A percentile compares a stretch with the other conserved stretches of the same genome.
phyloP scores from a whole-genome alignment of 2,888 invertebrate species.

The Fragum whitleyi region DNA sequence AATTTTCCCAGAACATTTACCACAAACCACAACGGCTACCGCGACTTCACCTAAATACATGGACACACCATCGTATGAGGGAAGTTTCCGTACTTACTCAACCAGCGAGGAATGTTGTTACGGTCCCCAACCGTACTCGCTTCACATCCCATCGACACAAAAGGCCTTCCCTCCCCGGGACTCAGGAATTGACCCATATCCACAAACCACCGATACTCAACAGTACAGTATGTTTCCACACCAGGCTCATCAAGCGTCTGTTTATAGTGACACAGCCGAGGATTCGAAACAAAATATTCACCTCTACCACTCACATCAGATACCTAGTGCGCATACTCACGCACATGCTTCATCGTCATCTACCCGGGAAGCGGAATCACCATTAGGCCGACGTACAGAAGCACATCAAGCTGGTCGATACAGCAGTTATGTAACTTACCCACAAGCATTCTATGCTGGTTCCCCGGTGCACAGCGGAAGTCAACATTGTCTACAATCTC shows the following conservation, averaged over 20 bases:
- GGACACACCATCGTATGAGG: constrained; percentile 73
- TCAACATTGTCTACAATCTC: constrained; percentile 61
- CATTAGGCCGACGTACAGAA: constrained; percentile 41
- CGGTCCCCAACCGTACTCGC: constrained; percentile 62
- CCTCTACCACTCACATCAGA: constrained; percentile 55
- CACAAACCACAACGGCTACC: constrained; percentile 35
- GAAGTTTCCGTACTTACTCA: constrained; percentile 71
- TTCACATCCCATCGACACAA: constrained; percentile 42
- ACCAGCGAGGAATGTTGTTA: constrained; percentile 67
- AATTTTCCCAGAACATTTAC: constrained; percentile 52
- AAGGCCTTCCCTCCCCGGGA: constrained; percentile 49
- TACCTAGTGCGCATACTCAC: constrained; percentile 64
- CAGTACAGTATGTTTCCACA: constrained; percentile 28
- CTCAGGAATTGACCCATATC: constrained; percentile 36
- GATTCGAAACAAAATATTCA: constrained; percentile 54
- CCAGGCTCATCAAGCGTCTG: constrained; percentile 8
- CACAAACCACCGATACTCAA: constrained; percentile 38
- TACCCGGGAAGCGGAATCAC: constrained; percentile 24
- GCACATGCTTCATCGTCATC: constrained; percentile 30
- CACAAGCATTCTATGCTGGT: constrained; percentile 48
- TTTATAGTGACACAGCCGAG: constrained; percentile 45
- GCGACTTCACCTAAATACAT: constrained; percentile 65
- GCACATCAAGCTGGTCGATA: constrained; percentile 38
- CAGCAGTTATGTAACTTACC: constrained; percentile 38
- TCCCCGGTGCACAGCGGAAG: constrained; percentile 45